Base-by-base conservation (phyloP, 2,113 vertebrate species). In the Chitala chitala region DNA sequence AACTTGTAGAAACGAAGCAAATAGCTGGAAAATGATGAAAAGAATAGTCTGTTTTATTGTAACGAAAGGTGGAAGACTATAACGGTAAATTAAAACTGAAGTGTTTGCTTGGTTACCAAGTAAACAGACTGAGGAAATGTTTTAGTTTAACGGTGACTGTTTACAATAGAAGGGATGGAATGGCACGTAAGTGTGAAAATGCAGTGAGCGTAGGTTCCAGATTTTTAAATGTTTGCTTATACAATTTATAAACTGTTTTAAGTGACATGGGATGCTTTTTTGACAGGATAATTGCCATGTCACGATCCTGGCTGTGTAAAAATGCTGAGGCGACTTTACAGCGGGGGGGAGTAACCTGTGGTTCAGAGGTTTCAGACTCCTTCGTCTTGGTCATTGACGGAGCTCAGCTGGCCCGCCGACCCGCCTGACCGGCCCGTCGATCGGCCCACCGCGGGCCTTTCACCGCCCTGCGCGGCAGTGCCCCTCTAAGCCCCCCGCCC, bases 401-500 rank as follows among this genome's bases (percentile, higher is more conserved):
- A 79, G 77, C 86, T 90, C 86, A 85, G 87, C 85, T 86, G 85
- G 84, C 82, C 84, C 56, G 72, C 75, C 82, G 82, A 84, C 83
- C 85, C 86, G 80, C 78, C 76, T 87, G 87, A 87, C 84, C 82
- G 74, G 69, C 65, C 77, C 78, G 81, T 76, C 81, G 77, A 78
- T 66, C 77, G 72, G 80, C 80, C 75, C 82, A 82, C 79, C 78
- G 75, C 75, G 76, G 83, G 78, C 79, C 82, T 82, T 83, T 83
- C 81, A 81, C 78, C 78, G 79, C 73, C 76, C 79, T 79, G 76
- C 73, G 79, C 64, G 71, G 83, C 82, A 75, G 63, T 76, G 31
- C 51, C 61, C 72, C 58, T 66, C 22, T 4, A 61, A 55, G 77
- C 72, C 73, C 74, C 61, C 74, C 73, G 76, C 79, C 75, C 82